A percentile compares a stretch with the other conserved stretches of the same genome.
Conservation (phyloP, 2,113 vertebrate genomes). For the Eudyptes chrysolophus region DNA sequence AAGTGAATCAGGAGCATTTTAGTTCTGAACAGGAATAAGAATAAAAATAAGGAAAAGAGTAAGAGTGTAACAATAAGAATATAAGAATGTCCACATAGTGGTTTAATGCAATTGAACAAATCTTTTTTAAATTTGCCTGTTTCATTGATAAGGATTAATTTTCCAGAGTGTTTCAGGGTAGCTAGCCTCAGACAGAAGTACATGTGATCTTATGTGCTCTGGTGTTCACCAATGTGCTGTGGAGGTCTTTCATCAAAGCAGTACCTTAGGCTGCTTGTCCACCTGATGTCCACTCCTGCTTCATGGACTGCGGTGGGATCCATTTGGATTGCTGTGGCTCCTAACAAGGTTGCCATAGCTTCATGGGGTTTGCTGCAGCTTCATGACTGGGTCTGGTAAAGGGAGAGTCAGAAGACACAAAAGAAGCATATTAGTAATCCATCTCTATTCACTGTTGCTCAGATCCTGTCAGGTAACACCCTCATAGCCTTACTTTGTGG, state of each 20-base stretch:
- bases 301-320: background rate
- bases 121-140: background rate
- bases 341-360: background rate
- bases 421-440: background rate
- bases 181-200: background rate
- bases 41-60: background rate
- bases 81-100: background rate
- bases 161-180: background rate
- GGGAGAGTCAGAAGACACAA: background rate
- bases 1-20: background rate
- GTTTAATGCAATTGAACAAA: background rate
- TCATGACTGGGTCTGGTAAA: background rate
- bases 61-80: background rate
- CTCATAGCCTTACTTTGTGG: background rate
- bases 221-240: background rate
- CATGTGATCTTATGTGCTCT: background rate
- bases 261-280: background rate
- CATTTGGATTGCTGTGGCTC: background rate
- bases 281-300: fast-evolving
- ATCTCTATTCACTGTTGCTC: background rate
- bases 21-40: background rate
- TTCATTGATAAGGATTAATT: background rate
- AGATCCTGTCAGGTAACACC: background rate
- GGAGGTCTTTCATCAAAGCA: background rate
- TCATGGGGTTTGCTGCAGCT: background rate